A percentile compares a stretch with the other conserved stretches of the same genome.
These are phyloP conservation scores for Fistularia commersonii DNA, from an alignment of 2,797 vertebrate species.

Conservation along the genomic window DNA sequence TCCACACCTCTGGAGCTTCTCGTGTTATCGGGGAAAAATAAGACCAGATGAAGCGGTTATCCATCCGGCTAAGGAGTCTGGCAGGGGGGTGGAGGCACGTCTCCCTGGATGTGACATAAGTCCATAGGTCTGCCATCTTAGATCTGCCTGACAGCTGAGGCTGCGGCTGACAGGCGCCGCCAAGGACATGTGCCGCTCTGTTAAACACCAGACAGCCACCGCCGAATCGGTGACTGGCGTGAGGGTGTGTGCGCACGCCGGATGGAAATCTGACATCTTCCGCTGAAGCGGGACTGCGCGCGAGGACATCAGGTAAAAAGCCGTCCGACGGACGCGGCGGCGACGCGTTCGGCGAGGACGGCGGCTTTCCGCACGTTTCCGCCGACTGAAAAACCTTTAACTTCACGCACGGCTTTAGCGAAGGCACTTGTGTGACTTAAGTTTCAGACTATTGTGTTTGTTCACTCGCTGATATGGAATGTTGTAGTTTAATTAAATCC, in stretches of 20 bases:
- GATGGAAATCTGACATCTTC: conserved; percentile 27
- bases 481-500: conserved; percentile 27
- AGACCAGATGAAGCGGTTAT: no score
- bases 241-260: conserved; percentile 22
- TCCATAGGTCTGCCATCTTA: conserved; percentile 61
- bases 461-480: conserved; percentile 16
- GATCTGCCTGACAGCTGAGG: conserved; percentile 59
- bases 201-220: conserved; percentile 48
- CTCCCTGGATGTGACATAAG: conserved; percentile 18
- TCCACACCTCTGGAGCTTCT: no score
- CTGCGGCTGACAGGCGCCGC: conserved; percentile 53
- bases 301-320: conserved; percentile 34
- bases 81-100: no score
- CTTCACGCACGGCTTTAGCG: no score
- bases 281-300: conserved; percentile 29
- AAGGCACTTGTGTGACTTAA: neutral
- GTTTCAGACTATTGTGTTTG: conserved; percentile 3
- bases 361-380: conserved; percentile 10
- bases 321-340: conserved; percentile 21
- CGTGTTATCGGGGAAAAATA: no score
- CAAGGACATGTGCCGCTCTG: conserved; percentile 59
- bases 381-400: neutral
- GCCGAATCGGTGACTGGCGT: conserved; percentile 41
- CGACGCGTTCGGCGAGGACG: conserved; percentile 12
- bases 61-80: no score